A percentile compares a stretch with the other conserved stretches of the same genome.
phyloP scores from a whole-genome alignment of 2,113 vertebrate species.

The Sorex fumeus region DNA sequence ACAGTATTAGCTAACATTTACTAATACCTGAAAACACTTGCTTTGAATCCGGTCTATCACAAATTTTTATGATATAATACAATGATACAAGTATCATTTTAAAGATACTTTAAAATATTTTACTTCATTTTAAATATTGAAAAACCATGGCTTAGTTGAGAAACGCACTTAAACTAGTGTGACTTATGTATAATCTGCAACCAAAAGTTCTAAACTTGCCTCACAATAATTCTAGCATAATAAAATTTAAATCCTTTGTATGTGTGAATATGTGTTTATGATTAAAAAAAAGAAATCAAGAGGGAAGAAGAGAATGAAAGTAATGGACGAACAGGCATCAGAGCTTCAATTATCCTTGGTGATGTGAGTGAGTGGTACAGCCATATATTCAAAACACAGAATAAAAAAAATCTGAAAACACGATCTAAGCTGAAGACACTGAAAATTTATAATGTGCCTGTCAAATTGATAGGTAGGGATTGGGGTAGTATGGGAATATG shows the following conservation, averaged over 20 bases:
- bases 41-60: background rate
- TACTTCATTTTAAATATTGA: background rate
- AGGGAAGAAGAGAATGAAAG: too few relatives aligned
- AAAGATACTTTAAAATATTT: background rate
- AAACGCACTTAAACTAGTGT: background rate
- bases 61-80: background rate
- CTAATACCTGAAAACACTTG: background rate
- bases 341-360: too few relatives aligned
- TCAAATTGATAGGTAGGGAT: too few relatives aligned
- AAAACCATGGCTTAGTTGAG: background rate
- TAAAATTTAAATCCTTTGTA: background rate
- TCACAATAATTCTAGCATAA: background rate
- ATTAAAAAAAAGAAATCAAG: background rate
- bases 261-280: background rate
- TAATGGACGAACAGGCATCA: too few relatives aligned
- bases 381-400: too few relatives aligned
- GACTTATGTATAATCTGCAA: background rate
- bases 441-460: too few relatives aligned
- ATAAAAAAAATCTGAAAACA: too few relatives aligned
- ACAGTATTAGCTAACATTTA: background rate
- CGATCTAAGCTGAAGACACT: too few relatives aligned
- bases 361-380: too few relatives aligned
- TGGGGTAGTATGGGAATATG: too few relatives aligned
- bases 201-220: background rate
- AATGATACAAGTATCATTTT: background rate